These are phyloP conservation scores for Etheostoma cragini DNA, from an alignment of 2,113 vertebrate species.

Conservation along the genomic window DNA sequence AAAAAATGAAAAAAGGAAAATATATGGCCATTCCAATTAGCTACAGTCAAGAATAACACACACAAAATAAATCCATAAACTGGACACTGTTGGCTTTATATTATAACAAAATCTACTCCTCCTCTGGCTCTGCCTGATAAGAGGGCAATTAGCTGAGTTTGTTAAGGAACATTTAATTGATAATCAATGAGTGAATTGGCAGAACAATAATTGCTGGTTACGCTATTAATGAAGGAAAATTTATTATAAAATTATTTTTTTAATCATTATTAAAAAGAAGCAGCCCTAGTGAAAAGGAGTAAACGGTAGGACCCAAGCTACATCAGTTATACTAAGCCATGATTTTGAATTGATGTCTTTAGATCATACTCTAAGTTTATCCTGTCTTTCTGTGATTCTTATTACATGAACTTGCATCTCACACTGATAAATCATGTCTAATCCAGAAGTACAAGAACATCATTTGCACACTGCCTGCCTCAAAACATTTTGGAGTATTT, in stretches of 20 bases:
- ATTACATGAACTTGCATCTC: not conserved
- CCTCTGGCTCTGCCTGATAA: not conserved
- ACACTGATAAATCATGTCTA: not conserved
- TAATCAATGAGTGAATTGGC: not conserved
- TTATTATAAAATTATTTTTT: not conserved
- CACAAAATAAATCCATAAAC: conserved; percentile 4
- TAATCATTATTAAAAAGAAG: not conserved
- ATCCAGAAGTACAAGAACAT: conserved; percentile 12
- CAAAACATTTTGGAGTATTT: conserved; percentile 63
- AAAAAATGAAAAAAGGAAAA: conserved; percentile 16
- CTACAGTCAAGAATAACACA: conserved; percentile 43
- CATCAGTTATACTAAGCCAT: not conserved
- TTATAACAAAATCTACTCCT: not conserved
- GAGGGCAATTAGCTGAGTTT: not conserved
- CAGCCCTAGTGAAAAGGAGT: not conserved
- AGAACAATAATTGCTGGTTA: not conserved
- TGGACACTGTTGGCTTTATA: conserved; percentile 24
- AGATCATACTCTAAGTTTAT: not conserved
- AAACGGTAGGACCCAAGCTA: not conserved
- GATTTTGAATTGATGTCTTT: not conserved
- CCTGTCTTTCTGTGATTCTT: not conserved
- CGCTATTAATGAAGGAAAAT: too few species aligned
- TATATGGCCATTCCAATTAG: conserved; percentile 15
- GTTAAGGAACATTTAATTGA: not conserved
- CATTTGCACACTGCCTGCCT: conserved; percentile 6